Conservation (phyloP, 2,797 vertebrate genomes). For the Pterois miles region DNA sequence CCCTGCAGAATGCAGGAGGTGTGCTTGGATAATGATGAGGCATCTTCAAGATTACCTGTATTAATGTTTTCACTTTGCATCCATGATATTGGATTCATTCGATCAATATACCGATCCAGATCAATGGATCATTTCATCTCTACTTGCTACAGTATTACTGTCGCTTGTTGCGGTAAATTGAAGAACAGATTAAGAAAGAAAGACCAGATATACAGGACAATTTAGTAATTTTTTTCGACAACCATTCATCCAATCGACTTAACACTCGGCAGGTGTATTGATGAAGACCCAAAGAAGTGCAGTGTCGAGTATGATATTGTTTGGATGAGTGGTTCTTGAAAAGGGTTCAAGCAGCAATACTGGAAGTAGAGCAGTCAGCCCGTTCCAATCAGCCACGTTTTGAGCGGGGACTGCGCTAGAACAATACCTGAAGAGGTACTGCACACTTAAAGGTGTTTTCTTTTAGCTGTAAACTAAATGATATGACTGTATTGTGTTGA, state of each 20-base stretch:
- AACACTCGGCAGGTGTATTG: too few relatives aligned
- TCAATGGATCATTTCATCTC: too few relatives aligned
- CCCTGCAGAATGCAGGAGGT: too few relatives aligned
- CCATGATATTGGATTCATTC: too few relatives aligned
- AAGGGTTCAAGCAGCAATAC: background rate
- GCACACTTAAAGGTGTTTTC: background rate
- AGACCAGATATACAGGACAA: background rate
- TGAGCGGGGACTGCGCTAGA: background rate
- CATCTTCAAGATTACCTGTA: too few relatives aligned
- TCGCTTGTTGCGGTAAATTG: background rate
- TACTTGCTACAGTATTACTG: too few relatives aligned
- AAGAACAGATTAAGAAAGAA: background rate
- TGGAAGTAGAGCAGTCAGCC: background rate
- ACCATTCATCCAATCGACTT: too few relatives aligned
- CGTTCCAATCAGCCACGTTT: background rate
- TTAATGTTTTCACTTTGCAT: too few relatives aligned
- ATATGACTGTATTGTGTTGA: background rate
- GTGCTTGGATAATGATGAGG: too few relatives aligned
- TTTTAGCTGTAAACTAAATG: too few relatives aligned
- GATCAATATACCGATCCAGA: too few relatives aligned
- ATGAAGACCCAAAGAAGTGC: background rate
- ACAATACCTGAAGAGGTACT: background rate
- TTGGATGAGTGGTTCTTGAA: background rate
- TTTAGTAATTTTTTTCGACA: background rate
- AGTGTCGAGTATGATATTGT: background rate